Evolutionary conservation across 2,113 vertebrate species (phyloP).

Genomic region (Nibea coibor): DNA sequence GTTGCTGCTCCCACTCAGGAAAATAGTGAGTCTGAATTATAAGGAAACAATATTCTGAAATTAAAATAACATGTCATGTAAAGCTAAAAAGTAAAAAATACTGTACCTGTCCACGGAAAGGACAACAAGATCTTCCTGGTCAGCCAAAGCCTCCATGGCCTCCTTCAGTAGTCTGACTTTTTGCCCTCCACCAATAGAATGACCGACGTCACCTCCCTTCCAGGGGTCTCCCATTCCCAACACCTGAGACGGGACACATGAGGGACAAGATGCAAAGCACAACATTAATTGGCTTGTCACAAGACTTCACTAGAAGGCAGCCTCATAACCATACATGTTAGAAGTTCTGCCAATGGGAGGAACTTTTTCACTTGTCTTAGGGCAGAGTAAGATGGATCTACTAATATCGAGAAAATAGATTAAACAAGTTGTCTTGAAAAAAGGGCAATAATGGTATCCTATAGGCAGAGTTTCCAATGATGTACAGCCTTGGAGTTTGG

Average conservation of each 20-base stretch:
- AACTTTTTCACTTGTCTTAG: background rate
- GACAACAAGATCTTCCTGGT: conserved; percentile 90
- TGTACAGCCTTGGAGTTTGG: background rate
- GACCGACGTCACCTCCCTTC: conserved; percentile 91
- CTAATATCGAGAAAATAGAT: background rate
- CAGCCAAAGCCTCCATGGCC: conserved; percentile 85
- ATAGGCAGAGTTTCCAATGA: background rate
- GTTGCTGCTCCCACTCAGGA: background rate
- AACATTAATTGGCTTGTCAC: background rate
- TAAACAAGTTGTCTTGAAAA: background rate
- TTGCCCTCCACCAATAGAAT: conserved; percentile 95
- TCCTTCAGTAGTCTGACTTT: conserved; percentile 95
- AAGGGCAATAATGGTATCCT: background rate
- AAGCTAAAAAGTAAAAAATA: background rate
- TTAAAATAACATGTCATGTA: too few species aligned
- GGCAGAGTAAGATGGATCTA: background rate
- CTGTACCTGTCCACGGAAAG: conserved; percentile 93
- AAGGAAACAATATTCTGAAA: background rate
- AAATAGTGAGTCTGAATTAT: background rate
- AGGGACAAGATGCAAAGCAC: background rate
- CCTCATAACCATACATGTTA: background rate
- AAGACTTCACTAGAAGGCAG: background rate
- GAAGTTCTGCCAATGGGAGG: background rate
- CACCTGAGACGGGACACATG: conserved; percentile 82
- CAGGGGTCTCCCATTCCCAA: conserved; percentile 93